A percentile compares a stretch with the other conserved stretches of the same genome.
These are phyloP conservation scores for Rhysida immarginata DNA, from an alignment of 1,140 invertebrate genomes.

Conservation along the genomic window DNA sequence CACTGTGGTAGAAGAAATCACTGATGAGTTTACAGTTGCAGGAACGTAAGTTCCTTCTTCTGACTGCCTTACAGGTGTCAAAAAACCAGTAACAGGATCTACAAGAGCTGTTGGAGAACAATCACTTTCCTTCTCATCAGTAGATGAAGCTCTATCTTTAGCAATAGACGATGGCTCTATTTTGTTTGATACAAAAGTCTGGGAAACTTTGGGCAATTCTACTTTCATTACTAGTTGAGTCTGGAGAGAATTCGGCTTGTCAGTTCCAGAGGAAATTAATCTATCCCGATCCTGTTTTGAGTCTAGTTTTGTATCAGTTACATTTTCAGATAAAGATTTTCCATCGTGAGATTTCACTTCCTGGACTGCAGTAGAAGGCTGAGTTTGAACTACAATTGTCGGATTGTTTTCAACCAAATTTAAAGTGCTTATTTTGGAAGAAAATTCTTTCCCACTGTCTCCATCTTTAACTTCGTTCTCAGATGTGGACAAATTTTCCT, in stretches of 20 bases:
- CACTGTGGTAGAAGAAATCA: no score
- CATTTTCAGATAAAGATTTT: background rate
- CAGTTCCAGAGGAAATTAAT: no score
- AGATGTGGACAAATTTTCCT: background rate
- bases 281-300: no score
- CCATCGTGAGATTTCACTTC: background rate
- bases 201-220: conserved; percentile 19
- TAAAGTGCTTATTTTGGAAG: no score
- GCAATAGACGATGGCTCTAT: background rate
- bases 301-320: background rate
- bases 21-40: no score
- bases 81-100: conserved; percentile 56
- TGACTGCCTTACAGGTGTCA: conserved; percentile 41
- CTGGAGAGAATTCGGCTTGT: background rate
- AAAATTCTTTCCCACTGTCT: background rate
- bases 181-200: background rate
- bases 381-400: background rate
- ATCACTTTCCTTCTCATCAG: conserved; percentile 1
- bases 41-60: conserved; percentile 55
- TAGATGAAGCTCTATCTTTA: background rate
- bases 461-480: background rate
- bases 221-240: conserved; percentile 19
- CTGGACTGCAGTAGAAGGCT: background rate
- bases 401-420: no score
- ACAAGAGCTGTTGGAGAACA: conserved; percentile 38